Evolutionary conservation across 1,140 invertebrate genomes (phyloP).

Genomic region (Danaus melanippus): DNA sequence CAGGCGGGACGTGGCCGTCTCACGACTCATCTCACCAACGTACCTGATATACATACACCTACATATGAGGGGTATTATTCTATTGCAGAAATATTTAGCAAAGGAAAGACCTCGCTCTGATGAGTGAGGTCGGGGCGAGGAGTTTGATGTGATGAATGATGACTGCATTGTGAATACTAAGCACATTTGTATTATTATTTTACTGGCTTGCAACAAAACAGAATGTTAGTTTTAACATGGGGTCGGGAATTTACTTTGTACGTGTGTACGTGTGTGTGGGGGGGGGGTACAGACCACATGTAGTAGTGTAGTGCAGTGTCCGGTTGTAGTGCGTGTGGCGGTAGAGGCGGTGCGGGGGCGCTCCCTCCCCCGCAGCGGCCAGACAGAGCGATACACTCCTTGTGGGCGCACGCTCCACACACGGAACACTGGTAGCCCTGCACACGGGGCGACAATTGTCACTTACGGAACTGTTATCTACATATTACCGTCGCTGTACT

Average conservation of each 20-base stretch:
- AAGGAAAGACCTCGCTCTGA: no score
- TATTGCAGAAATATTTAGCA: no score
- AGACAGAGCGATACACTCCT: constrained; percentile 82
- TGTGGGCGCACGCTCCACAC: constrained; percentile 82
- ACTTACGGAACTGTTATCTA: background rate
- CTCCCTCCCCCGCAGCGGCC: constrained; percentile 76
- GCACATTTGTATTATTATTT: no score
- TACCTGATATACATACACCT: constrained; percentile 70
- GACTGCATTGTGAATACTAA: no score
- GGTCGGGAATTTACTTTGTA: no score
- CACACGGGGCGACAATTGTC: constrained; percentile 1
- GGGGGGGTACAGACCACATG: constrained; percentile 62
- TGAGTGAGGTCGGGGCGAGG: no score
- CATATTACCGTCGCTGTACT: no score
- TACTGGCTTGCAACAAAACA: no score
- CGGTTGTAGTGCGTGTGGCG: constrained; percentile 70
- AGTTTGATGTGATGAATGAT: no score
- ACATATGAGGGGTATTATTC: no score
- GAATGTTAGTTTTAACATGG: no score
- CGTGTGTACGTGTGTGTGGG: background rate
- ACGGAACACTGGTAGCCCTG: constrained; percentile 86
- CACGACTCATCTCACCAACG: constrained; percentile 91
- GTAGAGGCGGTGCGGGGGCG: constrained; percentile 66
- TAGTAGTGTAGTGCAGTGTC: constrained; percentile 74
- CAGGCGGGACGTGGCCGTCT: constrained; percentile 83